phyloP scores from a whole-genome alignment of 2,888 invertebrate genomes.

The Chirona hameri region DNA sequence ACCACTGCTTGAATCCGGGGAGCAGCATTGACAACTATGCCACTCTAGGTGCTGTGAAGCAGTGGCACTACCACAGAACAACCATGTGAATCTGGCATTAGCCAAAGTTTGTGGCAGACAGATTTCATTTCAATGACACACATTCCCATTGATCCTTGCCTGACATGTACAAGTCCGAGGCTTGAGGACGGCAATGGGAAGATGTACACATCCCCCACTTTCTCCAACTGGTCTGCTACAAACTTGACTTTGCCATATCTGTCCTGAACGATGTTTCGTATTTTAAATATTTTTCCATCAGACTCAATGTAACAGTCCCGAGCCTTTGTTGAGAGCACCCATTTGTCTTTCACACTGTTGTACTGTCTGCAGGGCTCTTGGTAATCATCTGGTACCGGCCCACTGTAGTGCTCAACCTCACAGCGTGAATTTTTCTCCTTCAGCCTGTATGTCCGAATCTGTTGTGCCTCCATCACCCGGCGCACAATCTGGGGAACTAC shows the following conservation, averaged over 20 bases:
- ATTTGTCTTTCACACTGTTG: not conserved
- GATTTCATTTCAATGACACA: not conserved
- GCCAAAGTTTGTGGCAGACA: not conserved
- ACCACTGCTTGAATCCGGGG: no score
- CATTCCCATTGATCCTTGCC: not conserved
- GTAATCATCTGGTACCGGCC: not conserved
- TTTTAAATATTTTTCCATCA: not conserved
- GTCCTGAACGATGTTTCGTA: not conserved
- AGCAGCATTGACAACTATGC: not conserved
- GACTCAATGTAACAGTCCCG: not conserved
- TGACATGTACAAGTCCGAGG: not conserved
- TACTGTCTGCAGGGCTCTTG: not conserved
- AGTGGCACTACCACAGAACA: not conserved
- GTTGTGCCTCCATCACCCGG: not conserved
- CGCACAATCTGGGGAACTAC: not conserved
- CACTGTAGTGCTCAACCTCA: not conserved
- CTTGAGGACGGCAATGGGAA: not conserved
- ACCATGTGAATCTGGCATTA: not conserved
- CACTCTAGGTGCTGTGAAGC: not conserved
- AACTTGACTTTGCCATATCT: not conserved
- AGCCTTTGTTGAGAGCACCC: not conserved
- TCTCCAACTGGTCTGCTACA: not conserved
- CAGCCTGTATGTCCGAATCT: not conserved
- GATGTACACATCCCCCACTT: not conserved
- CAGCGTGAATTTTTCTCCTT: not conserved